Base-by-base conservation (phyloP, 2,888 invertebrate genomes). In the Tipula vernalis region DNA sequence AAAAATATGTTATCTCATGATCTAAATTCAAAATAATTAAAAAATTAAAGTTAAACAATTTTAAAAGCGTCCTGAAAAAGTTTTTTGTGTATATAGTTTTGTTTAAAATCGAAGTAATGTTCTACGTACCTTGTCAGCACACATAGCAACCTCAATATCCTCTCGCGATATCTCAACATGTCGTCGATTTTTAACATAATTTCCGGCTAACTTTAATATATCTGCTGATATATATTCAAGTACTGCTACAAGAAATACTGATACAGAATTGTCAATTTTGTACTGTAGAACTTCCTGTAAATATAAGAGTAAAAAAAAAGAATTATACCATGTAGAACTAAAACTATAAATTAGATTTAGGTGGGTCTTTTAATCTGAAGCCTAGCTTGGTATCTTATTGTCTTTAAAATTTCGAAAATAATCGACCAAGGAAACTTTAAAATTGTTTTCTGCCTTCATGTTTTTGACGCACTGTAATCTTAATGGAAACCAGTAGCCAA, bases 91-190 rank as follows among this genome's bases (percentile, higher is more conserved):
- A 71, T 71, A 71, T 71, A 28, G 28, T 28, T 71, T 71, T 57
- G n/a, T 1, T 57, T 71, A 15, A 51, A 71, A 28, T 71, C 8
- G 28, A 71, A 28, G 51, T 28, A 0, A 15, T 84, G 8, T 85
- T 12, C 86, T 87, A 88, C 88, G 91, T 92, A 98, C 98, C 95
- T 98, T 98, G 91, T 99, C 99, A 87, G 98, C 99, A 91, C 97
- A 98, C 96, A 99, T 98, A 86, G 99, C 98, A 87, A 99, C 98
- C 92, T 97, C 96, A 90, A 99, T 97, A 91, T 99, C 99, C 90
- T 98, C 96, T 88, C 96, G 96, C 0, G 98, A 96, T 90, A 99
- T 97, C 92, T 96, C 96, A 83, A 94, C 94, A 92, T 98, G 98
- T 87, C 97, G 96, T 89, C 99, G 98, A 92, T 98, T 98, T 92